A percentile compares a stretch with the other conserved stretches of the same genome.
Conservation (phyloP, 2,113 vertebrate genomes). For the Zosterops hypoxanthus region DNA sequence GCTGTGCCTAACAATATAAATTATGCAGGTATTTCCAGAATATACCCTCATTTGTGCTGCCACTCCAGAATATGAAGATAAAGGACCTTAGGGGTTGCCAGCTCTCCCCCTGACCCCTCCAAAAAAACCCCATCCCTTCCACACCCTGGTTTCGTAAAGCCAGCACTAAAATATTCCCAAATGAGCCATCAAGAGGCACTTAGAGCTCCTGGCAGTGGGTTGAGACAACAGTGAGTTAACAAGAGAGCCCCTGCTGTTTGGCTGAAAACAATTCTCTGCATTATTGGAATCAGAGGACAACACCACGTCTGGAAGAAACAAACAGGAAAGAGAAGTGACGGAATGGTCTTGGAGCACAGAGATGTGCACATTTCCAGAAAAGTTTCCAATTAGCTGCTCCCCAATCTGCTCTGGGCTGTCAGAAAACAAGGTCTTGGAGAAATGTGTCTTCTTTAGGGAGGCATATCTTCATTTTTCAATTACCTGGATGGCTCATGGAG, state of each 20-base stretch:
- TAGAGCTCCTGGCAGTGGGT: neutral
- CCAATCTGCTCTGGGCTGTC: neutral
- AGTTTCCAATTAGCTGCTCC: neutral
- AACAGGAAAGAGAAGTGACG: neutral
- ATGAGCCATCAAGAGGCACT: neutral
- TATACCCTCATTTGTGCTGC: neutral
- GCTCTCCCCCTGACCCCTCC: neutral
- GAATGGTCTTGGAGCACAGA: neutral
- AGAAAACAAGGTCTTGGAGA: neutral
- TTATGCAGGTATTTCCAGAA: neutral
- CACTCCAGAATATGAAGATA: neutral
- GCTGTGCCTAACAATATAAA: rapidly evolving
- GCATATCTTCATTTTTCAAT: neutral
- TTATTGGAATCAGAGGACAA: neutral
- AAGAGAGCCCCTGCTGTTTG: neutral
- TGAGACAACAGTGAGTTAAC: neutral
- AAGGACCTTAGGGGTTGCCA: neutral
- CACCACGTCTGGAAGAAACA: neutral
- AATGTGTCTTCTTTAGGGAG: neutral
- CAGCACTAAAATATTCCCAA: neutral
- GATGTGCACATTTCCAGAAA: neutral
- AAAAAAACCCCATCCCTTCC: rapidly evolving
- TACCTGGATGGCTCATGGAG: neutral
- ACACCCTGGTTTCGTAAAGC: neutral
- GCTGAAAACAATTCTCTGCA: neutral